A percentile compares a stretch with the other conserved stretches of the same genome.
phyloP scores from a whole-genome alignment of 2,113 vertebrate species.

The Myiopsitta monachus region DNA sequence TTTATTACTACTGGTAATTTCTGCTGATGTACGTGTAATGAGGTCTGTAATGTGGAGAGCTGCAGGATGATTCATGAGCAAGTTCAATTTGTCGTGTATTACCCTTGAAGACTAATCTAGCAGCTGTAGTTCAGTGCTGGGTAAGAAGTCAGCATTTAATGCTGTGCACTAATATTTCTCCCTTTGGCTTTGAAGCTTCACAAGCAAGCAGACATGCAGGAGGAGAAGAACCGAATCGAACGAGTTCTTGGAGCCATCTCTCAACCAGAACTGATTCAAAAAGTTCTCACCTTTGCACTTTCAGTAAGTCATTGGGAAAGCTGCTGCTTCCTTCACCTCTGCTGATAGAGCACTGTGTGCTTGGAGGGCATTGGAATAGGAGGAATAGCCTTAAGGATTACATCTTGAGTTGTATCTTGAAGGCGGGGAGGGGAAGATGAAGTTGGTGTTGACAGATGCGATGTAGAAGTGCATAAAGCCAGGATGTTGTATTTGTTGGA shows the following conservation, averaged over 20 bases:
- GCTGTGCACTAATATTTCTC: accelerated
- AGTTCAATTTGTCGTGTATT: background rate
- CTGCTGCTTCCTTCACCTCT: background rate
- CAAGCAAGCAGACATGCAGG: constrained; percentile 98
- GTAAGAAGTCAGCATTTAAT: accelerated
- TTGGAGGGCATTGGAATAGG: background rate
- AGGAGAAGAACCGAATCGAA: constrained; percentile 97
- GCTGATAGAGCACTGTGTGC: background rate
- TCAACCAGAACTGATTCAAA: constrained; percentile 93
- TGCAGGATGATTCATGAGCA: background rate
- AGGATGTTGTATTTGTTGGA: accelerated
- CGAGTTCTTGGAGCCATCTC: constrained; percentile 93
- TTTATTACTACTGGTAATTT: background rate
- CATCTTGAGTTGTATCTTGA: background rate
- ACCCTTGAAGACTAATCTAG: background rate
- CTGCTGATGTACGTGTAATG: background rate
- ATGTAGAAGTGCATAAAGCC: background rate
- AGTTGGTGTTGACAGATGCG: accelerated
- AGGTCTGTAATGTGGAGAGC: background rate
- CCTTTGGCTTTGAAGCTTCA: constrained; percentile 82
- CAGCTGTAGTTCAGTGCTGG: background rate
- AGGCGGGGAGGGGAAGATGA: accelerated
- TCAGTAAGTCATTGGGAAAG: constrained; percentile 77
- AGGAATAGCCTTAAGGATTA: accelerated
- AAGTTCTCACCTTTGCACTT: constrained; percentile 95